Base-by-base conservation (phyloP, 2,888 invertebrate species). In the Drosophila dives region DNA sequence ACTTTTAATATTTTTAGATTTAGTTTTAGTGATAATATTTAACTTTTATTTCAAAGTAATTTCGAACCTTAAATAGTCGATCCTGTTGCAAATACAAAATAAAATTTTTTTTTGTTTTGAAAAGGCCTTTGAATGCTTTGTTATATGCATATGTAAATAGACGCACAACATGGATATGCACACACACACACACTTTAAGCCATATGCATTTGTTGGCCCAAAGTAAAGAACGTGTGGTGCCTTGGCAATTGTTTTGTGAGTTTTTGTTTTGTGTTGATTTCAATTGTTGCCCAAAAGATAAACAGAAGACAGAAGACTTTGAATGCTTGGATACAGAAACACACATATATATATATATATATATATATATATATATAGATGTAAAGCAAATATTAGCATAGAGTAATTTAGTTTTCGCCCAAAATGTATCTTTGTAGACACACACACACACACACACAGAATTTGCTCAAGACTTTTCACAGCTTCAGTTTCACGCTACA, bases 331-430 rank as follows among this genome's bases (percentile, higher is more conserved):
- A 23, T 55, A 20, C 20, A 26, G 23, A 20, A 20, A n/a, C 26
- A 17, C 23, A 17, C 2, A 26, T 3, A 26, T 3, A 45, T 29
- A 26, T 20, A 36, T 15, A 59, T 5, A 61, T 36, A 34, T 48
- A 38, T 42, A 53, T 12, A n/a, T 38, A 56, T 61, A 26, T 60
- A 40, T 45, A 42, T 50, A 67, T 76, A 63, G 69, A 68, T 74
- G 66, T 55, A 72, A 68, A 65, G 64, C 75, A 86, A 88, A 86
- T 88, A 86, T 86, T 86, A 76, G 80, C 75, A 72, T 83, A 78
- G 89, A 83, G 85, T 86, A 89, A 86, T 86, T 86, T 89, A 89
- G 87, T 86, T 89, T 81, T 72, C 80, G 61, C 76, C 73, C 72
- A 70, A 77, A 86, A 77, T 82, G 85, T 86, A 64, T 71, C 65